Evolutionary conservation across 2,113 vertebrate species (phyloP), one percentile per base, ranked within the genome.

Genomic region (Mesocricetus auratus): DNA sequence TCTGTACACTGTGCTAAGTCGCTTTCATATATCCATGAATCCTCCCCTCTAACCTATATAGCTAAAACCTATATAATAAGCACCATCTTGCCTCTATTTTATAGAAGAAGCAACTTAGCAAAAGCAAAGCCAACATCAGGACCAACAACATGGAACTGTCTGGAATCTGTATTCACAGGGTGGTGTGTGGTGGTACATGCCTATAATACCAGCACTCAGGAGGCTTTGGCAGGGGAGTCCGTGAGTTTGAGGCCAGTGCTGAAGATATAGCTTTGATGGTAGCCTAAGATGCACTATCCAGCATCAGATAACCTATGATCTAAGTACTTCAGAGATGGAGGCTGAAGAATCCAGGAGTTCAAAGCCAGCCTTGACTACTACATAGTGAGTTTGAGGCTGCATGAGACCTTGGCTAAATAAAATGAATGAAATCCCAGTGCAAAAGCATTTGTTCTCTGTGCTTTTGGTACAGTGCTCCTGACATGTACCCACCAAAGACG

Each of bases 1-100:
- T n/a, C 79, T 47, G 10, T 33, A 62, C 26, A 69, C n/a, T 1
- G 3, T 2, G 69, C 60, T 42, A 62, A 86, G 56, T 71, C 74
- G 68, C 81, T 90, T 75, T 47, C 50, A 66, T 47, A 74, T 42
- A 89, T 47, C 74, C 47, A 16, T 78, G 69, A 90, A 85, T 60
- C 36, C 26, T 83, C 31, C 42, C 66, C 31, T 50, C 22, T 22
- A 73, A 58, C 12, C 62, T 90, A 53, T 17, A 53, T 50, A 68
- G 85, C n/a, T 50, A 53, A 77, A 21, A 33, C 39, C 68, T 92
- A 7, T 11, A 17, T 11, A 16, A 7, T 29, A 62, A 64, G 36
- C 21, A 39, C 31, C 33, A 7, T 21, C 22, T 19, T 22, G 45
- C 74, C n/a, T 94, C 73, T 81, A 71, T 75, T 92, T 93, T 56